Conservation (phyloP, 2,113 vertebrate genomes). For the Sturnira hondurensis region DNA sequence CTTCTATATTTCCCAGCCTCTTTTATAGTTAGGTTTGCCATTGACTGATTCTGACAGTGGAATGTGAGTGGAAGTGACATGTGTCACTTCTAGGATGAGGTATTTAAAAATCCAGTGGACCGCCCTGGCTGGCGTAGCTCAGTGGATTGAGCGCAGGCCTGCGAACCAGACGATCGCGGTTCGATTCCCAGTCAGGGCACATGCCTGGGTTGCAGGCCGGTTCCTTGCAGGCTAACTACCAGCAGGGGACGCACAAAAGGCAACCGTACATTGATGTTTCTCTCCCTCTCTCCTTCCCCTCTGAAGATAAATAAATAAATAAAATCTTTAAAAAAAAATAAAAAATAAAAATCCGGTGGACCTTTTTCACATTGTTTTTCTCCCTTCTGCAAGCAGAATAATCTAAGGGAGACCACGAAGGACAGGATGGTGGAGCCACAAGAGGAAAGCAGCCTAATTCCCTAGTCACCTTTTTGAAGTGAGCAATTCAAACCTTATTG, state of each 20-base stretch:
- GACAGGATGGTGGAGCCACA: neutral
- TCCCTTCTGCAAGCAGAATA: neutral
- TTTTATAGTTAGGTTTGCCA: neutral
- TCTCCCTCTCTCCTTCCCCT: too few relatives aligned
- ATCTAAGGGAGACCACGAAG: neutral
- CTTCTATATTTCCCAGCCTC: neutral
- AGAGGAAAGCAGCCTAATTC: neutral
- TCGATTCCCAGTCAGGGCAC: too few relatives aligned
- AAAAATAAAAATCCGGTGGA: neutral
- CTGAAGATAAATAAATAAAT: too few relatives aligned
- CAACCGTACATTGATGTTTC: too few relatives aligned
- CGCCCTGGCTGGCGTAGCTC: too few relatives aligned
- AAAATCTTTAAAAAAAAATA: too few relatives aligned
- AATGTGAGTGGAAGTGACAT: neutral
- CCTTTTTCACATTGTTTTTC: neutral
- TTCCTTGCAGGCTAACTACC: too few relatives aligned
- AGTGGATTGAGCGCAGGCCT: too few relatives aligned
- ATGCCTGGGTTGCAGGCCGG: too few relatives aligned
- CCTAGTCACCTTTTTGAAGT: neutral
- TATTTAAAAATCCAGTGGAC: neutral
- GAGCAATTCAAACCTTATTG: neutral
- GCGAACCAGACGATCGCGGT: too few relatives aligned
- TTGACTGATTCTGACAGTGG: neutral
- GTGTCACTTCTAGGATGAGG: neutral
- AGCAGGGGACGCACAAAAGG: too few relatives aligned